Evolutionary conservation across 2,888 invertebrate species (phyloP), one percentile per base, ranked within the genome.

Genomic region (Polyploca ridens): DNA sequence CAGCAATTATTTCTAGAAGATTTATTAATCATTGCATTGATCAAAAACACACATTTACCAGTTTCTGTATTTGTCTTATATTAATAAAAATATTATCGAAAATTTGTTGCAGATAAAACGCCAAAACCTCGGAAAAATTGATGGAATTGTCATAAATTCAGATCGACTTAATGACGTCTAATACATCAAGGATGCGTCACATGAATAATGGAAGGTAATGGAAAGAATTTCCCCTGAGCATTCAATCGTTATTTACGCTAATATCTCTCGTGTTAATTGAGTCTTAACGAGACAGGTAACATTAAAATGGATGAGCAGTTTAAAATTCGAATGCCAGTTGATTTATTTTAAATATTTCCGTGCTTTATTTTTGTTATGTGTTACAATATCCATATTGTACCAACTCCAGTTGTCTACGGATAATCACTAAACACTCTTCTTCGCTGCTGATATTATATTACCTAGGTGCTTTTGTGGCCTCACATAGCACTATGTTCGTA

Each of bases 191-290:
- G 76, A 83, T 81, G 81, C 75, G 80, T 76, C 75, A 74, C 74
- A 81, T 86, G 85, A 88, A 88, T 88, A 87, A 88, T 88, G 86
- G 81, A 83, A 74, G 73, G 73, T 78, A 82, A 81, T 75, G 74
- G 69, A 63, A 68, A 71, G 76, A 75, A 76, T 75, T 76, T 73
- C 67, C 69, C 66, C 44, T 44, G 58, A 58, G 16, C 58, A 58
- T 62, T 61, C 67, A 69, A 68, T 62, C 58, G 33, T 57, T 58
- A 58, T 64, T 27, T 33, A 54, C 62, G 44, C 61, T 61, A 44
- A 64, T 64, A 33, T 62, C 62, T 4, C 61, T 13, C 38, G 1
- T 61, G 19, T 11, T 27, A 38, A 38, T 59, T 35, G 38, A 44
- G 41, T 6, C n/a, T 4, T 27, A 41, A 41, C 27, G 41, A 27